Evolutionary conservation across 2,888 invertebrate genomes (phyloP), one percentile per base, ranked within the genome.

Genomic region (Polyommatus iphigenia): DNA sequence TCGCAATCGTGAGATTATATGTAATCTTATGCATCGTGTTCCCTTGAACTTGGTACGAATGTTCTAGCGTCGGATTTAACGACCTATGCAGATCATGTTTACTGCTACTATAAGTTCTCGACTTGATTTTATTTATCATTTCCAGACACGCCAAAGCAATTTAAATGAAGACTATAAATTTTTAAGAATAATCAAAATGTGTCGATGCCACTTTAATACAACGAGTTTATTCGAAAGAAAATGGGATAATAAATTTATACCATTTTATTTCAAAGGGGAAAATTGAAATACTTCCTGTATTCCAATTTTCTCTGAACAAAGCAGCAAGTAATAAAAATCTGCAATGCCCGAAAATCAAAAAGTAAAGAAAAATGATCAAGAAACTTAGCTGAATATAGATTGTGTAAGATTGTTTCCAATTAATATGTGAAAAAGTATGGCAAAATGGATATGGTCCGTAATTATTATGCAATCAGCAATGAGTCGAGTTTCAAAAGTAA

Each of bases 31-130:
- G 29, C 78, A 72, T 78, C 77, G 57, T 76, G 72, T 82, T 83
- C 81, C 84, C 85, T 86, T 87, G 86, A 87, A 86, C 86, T 85
- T 85, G 82, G 80, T 79, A 80, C 82, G 77, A 71, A 76, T 46
- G 76, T 76, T 71, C 62, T 50, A 75, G 71, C 41, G 73, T 77
- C 8, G n/a, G 32, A 54, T 75, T 75, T 75, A 75, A 75, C 7
- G 54, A 75, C 75, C 54, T 75, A 75, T 75, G 75, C 75, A 50
- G 24, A 75, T 75, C 54, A 18, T 54, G 29, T 29, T 24, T 54
- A 75, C 29, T 73, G 73, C 73, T 75, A 75, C 75, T 54, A 24
- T 13, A 18, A 18, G 20, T 75, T 75, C 24, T 75, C 75, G 75
- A 73, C 41, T 73, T 50, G 50, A 50, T 72, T 18, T 46, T 13